Evolutionary conservation across 2,113 vertebrate species (phyloP).

Genomic region (Prunella himalayana): DNA sequence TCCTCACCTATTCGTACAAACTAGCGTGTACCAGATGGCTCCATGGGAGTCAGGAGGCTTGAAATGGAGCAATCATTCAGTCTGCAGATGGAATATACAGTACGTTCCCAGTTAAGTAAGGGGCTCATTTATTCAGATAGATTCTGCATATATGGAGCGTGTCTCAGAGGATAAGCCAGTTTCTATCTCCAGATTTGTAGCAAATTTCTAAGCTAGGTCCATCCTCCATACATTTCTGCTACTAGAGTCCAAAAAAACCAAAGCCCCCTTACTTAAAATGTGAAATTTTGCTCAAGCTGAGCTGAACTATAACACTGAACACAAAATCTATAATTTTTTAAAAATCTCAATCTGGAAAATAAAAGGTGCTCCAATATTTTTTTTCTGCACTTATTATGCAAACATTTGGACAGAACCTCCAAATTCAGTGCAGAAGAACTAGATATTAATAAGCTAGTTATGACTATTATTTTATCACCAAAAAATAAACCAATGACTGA

Average conservation of each 20-base stretch:
- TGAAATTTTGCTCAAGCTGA: neutral
- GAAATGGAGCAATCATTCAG: slow-evolving; percentile 73
- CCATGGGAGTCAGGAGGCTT: slow-evolving; percentile 74
- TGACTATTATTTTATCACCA: neutral
- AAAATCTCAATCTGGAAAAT: neutral
- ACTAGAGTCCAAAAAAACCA: neutral
- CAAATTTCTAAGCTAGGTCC: slow-evolving; percentile 39
- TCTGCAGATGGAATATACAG: slow-evolving; percentile 72
- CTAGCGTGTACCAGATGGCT: slow-evolving; percentile 68
- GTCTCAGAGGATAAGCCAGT: slow-evolving; percentile 53
- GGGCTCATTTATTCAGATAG: slow-evolving; percentile 71
- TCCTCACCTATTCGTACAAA: slow-evolving; percentile 66
- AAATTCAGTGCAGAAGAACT: neutral
- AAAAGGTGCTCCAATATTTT: neutral
- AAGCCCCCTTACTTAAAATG: neutral
- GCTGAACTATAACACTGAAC: neutral
- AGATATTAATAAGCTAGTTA: neutral
- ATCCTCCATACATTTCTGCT: neutral
- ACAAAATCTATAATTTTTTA: neutral
- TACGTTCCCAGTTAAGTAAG: slow-evolving; percentile 70
- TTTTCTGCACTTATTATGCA: neutral
- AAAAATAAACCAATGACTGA: neutral
- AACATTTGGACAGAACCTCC: neutral
- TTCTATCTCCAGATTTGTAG: slow-evolving; percentile 54
- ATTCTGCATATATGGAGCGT: slow-evolving; percentile 60